Conservation (phyloP, 2,797 vertebrate species). For the Chrosomus eos region DNA sequence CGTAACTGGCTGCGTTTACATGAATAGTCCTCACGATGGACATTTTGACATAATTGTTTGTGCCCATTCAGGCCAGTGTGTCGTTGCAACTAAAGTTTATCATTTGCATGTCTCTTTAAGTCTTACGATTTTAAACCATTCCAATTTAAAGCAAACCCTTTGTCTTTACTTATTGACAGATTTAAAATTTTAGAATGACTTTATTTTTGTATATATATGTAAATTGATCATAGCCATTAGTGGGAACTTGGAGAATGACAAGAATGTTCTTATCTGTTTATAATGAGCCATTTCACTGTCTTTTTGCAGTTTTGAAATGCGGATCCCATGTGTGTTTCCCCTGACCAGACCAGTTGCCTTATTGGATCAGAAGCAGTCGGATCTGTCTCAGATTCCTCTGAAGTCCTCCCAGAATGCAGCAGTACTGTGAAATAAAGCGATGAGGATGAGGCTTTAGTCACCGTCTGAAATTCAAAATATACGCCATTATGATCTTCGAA, state of each 20-base stretch:
- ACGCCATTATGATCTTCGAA: constrained; percentile 6
- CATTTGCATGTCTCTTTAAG: too few relatives aligned
- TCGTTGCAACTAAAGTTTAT: too few relatives aligned
- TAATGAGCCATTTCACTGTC: constrained; percentile 15
- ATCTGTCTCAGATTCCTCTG: constrained; percentile 9
- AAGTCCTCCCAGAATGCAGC: constrained; percentile 4
- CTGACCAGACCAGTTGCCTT: constrained; percentile 16
- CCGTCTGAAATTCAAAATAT: constrained; percentile 17
- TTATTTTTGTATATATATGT: too few relatives aligned
- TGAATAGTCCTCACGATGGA: too few relatives aligned
- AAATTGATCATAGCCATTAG: not conserved
- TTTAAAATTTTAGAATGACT: too few relatives aligned
- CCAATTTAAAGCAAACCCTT: too few relatives aligned
- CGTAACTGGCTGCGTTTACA: too few relatives aligned
- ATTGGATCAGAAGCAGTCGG: constrained; percentile 27
- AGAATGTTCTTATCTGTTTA: not conserved
- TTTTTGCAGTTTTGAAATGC: constrained; percentile 26
- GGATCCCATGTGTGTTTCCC: constrained; percentile 1
- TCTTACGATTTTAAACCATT: too few relatives aligned
- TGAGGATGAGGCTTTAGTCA: constrained; percentile 25
- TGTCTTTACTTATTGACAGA: too few relatives aligned
- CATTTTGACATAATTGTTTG: too few relatives aligned
- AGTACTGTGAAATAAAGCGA: constrained; percentile 36
- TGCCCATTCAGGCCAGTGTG: too few relatives aligned
- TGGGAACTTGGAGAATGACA: not conserved